phyloP scores from a whole-genome alignment of 2,797 vertebrate species.

The Artibeus lituratus region DNA sequence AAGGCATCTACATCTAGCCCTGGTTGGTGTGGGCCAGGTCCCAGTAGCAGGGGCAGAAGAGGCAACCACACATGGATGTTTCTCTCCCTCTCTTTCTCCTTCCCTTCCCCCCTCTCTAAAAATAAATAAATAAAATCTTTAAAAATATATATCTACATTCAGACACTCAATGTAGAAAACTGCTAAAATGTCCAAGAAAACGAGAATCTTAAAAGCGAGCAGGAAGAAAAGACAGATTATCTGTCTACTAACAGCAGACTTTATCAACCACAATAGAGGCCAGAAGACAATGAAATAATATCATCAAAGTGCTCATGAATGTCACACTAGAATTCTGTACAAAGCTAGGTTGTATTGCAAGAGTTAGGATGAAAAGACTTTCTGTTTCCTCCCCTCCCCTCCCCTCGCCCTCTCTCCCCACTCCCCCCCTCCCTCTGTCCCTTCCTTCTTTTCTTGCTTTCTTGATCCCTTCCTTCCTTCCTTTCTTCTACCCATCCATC shows the following conservation, averaged over 20 bases:
- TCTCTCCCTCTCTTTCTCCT: no score
- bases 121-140: no score
- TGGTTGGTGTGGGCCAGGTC: no score
- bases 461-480: no score
- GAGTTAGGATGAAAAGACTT: background rate
- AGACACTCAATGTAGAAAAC: background rate
- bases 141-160: background rate
- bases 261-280: background rate
- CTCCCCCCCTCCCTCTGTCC: no score
- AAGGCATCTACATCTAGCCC: background rate
- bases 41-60: no score
- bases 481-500: no score
- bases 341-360: background rate
- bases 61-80: no score
- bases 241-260: background rate
- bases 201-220: conserved; percentile 27
- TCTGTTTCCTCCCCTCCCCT: rapidly evolving
- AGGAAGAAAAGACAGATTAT: background rate
- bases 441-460: background rate
- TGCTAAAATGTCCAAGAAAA: conserved; percentile 39
- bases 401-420: no score
- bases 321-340: background rate
- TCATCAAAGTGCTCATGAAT: background rate
- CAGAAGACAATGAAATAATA: background rate
- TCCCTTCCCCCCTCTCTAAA: no score